Evolutionary conservation across 2,888 invertebrate genomes (phyloP), one percentile per base, ranked within the genome.

Genomic region (Diarsia dahlii): DNA sequence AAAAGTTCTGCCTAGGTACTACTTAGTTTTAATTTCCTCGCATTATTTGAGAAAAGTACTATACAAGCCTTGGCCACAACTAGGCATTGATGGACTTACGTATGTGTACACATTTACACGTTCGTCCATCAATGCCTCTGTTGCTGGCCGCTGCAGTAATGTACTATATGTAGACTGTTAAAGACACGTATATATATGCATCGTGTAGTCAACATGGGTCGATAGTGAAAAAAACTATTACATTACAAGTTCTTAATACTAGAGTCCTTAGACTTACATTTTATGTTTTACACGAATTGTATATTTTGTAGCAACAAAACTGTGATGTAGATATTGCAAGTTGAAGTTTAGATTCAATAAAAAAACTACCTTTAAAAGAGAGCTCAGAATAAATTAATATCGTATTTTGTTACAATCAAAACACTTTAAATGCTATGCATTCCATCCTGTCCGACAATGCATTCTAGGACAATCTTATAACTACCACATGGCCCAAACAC

Each of bases 351-450:
- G 69, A 83, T 72, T 82, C 15, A 75, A 70, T 48, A 69, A 56
- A 63, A 68, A 39, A 64, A 73, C 62, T 65, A 82, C 50, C 10
- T 76, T 73, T 66, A 79, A 81, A 81, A 87, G 87, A 87, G 87
- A 87, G 88, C 87, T 84, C 72, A 48, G 75, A 80, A 87, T 85
- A 86, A 86, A 85, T 87, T 83, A 87, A 86, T 83, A 86, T 74
- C 63, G 72, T 75, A 70, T 77, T 78, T 76, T 71, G 54, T 82
- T 76, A 81, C 39, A 76, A 74, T 71, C 68, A 75, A 48, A 73
- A 82, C 75, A 90, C 87, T 89, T 89, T 92, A 93, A 93, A 93
- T 92, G 91, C 92, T 88, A 88, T 86, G 84, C 82, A 88, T 87
- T 89, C 82, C 83, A 74, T 85, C 78, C 78, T 23, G 66, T 68